Percentiles rank a stretch among this genome's conserved stretches.
Evolutionary conservation across 2,113 vertebrate species (phyloP).

Genomic region (Camelus bactrianus): DNA sequence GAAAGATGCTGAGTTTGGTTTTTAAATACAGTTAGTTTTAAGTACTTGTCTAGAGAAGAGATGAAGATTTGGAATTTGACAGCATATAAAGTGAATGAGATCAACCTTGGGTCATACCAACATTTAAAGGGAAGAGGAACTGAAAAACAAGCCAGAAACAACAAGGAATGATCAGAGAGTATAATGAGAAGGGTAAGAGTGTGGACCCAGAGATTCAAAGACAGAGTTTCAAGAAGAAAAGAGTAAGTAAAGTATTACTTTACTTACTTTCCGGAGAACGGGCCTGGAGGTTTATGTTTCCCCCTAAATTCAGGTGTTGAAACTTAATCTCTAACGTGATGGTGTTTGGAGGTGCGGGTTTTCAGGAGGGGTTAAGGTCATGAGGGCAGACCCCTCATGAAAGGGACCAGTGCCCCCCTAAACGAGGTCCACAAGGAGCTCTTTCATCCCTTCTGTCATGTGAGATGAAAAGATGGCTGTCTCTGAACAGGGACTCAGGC

Average conservation of each 20-base stretch:
- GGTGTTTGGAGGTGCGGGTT: background rate
- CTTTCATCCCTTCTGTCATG: background rate
- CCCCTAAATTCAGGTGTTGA: background rate
- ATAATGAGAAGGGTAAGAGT: background rate
- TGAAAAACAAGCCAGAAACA: background rate
- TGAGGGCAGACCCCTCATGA: background rate
- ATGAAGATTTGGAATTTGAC: background rate
- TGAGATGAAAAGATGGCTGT: background rate
- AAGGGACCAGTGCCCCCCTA: background rate
- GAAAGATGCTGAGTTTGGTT: background rate
- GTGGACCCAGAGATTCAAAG: constrained; percentile 31
- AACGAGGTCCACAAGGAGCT: background rate
- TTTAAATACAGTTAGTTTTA: background rate
- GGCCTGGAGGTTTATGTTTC: background rate
- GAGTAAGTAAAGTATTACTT: background rate
- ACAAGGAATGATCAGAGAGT: background rate
- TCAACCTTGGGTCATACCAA: background rate
- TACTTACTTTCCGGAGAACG: background rate
- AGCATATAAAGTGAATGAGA: background rate
- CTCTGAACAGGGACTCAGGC: background rate
- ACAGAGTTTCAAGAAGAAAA: constrained; percentile 28
- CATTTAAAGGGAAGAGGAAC: background rate
- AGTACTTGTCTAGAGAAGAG: background rate
- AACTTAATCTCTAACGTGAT: background rate
- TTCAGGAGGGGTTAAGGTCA: background rate